Percentiles rank a stretch among this genome's conserved stretches.
Conservation (phyloP, 2,113 vertebrate genomes). For the Neolamprologus variostigma region DNA sequence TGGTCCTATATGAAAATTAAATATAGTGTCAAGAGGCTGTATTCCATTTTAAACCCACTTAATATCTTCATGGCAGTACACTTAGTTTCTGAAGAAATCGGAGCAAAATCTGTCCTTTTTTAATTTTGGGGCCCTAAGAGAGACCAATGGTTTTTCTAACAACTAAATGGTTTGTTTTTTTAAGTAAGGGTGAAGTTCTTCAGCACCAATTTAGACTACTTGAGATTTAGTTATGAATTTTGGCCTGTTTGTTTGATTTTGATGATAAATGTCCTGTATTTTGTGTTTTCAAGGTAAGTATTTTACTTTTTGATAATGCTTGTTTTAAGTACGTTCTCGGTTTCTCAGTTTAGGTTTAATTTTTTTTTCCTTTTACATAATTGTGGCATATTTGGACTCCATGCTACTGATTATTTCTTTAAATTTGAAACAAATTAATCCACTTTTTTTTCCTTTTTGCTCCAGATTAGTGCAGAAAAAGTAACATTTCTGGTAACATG, state of each 20-base stretch:
- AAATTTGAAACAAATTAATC: neutral
- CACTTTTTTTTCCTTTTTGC: neutral
- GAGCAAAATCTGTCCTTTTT: neutral
- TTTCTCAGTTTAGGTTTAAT: neutral
- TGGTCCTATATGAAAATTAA: slow-evolving; percentile 7
- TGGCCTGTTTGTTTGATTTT: slow-evolving; percentile 8
- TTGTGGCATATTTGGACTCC: neutral
- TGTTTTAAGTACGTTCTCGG: neutral
- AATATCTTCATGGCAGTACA: neutral
- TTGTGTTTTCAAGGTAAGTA: slow-evolving; percentile 75
- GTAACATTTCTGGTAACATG: slow-evolving; percentile 20
- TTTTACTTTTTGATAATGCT: slow-evolving; percentile 52
- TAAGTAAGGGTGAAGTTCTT: neutral
- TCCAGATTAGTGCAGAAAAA: neutral
- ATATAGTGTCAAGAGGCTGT: slow-evolving; percentile 21
- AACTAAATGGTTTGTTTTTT: neutral
- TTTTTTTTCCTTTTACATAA: neutral
- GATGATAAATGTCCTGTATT: neutral
- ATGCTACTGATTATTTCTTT: neutral
- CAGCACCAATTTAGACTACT: neutral
- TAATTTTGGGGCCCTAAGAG: neutral
- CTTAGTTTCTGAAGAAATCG: neutral
- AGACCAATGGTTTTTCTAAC: neutral
- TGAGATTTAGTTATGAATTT: slow-evolving; percentile 2
- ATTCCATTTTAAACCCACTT: neutral